These are phyloP conservation scores for Heliconius sara DNA, from an alignment of 2,888 invertebrate genomes.

Conservation along the genomic window DNA sequence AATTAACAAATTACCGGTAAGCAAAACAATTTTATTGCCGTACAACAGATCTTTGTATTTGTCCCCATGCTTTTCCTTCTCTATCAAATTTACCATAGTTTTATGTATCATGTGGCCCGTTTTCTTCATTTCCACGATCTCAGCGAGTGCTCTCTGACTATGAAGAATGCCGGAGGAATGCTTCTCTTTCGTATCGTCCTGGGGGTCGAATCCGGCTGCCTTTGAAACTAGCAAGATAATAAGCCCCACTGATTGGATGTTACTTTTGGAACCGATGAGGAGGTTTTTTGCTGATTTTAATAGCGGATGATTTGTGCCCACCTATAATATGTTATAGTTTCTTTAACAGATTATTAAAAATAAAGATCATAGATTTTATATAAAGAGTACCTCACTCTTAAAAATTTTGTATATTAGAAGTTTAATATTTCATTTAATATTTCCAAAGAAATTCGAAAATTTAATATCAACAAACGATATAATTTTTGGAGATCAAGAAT, in stretches of 20 bases:
- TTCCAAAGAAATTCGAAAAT: too few species aligned
- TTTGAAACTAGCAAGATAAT: constrained; percentile 73
- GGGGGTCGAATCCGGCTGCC: constrained; percentile 67
- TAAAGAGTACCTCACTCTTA: too few species aligned
- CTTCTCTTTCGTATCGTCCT: constrained; percentile 59
- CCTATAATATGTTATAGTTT: constrained; percentile 54
- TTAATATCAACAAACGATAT: too few species aligned
- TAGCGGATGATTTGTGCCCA: constrained; percentile 75
- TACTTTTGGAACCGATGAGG: constrained; percentile 75
- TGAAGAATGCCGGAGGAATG: constrained; percentile 73
- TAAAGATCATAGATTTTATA: too few species aligned
- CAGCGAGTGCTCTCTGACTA: constrained; percentile 77
- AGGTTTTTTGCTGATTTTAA: constrained; percentile 76
- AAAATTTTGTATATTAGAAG: too few species aligned
- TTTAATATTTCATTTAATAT: too few species aligned
- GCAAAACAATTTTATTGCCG: constrained; percentile 75
- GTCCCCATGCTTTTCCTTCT: constrained; percentile 62
- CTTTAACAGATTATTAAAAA: background rate
- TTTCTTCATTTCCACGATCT: constrained; percentile 80
- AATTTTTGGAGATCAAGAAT: too few species aligned
- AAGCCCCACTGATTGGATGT: constrained; percentile 75
- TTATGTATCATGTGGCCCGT: constrained; percentile 78
- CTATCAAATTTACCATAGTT: constrained; percentile 74
- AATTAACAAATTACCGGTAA: constrained; percentile 62
- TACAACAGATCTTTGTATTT: constrained; percentile 72